Conservation (phyloP, 2,113 vertebrate species). For the Centropus unirufus region DNA sequence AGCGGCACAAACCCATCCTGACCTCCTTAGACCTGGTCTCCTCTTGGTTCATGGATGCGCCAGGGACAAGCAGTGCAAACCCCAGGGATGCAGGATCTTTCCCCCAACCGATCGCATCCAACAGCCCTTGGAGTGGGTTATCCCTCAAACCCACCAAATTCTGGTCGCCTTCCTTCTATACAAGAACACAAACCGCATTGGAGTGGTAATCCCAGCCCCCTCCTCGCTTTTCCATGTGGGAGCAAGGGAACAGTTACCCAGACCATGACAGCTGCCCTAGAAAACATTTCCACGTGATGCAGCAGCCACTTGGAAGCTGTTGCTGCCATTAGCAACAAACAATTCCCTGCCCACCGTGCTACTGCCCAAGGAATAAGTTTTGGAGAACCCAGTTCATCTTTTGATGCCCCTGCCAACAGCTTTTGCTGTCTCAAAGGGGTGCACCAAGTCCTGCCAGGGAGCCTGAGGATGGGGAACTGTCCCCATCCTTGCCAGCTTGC, state of each 20-base stretch:
- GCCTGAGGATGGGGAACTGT: background rate
- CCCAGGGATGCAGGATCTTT: background rate
- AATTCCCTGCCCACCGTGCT: background rate
- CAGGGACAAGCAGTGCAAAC: background rate
- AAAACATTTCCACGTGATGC: rapidly evolving
- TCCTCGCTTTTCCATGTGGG: background rate
- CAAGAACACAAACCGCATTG: background rate
- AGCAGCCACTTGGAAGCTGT: rapidly evolving
- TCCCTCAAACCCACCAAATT: background rate
- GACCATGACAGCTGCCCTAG: background rate
- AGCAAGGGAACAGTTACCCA: background rate
- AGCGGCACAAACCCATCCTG: background rate
- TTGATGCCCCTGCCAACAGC: background rate
- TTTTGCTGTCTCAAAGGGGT: background rate
- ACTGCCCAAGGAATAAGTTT: rapidly evolving
- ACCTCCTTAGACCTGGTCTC: background rate
- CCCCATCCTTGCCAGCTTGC: background rate
- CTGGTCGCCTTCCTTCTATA: background rate
- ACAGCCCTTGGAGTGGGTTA: rapidly evolving
- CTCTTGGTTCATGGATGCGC: rapidly evolving
- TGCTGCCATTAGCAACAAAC: background rate
- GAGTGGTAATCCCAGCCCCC: background rate
- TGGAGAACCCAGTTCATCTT: background rate
- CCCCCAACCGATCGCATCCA: background rate
- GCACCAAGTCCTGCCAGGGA: background rate